Percentiles rank a stretch among this genome's conserved stretches.
Evolutionary conservation across 1,140 invertebrate species (phyloP).

Genomic region (Hypsibius dujardini): DNA sequence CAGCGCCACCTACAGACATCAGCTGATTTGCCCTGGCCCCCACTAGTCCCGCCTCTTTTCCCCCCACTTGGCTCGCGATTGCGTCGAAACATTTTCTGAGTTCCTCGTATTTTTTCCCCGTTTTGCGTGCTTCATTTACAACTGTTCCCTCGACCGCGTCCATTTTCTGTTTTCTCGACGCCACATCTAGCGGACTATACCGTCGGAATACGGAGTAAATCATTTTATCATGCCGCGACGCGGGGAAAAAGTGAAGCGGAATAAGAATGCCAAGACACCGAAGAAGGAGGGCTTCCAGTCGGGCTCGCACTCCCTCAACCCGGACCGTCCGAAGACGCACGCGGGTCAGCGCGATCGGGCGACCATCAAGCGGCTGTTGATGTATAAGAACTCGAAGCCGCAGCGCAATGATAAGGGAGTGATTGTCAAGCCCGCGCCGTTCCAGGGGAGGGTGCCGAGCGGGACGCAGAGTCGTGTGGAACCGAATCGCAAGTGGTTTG

Average conservation of each 20-base stretch:
- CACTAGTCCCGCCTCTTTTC: too few species aligned
- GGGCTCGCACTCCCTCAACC: slow-evolving; percentile 63
- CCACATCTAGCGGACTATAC: too few species aligned
- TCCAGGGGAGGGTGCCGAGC: slow-evolving; percentile 67
- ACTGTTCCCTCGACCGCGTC: too few species aligned
- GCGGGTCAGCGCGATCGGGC: slow-evolving; percentile 64
- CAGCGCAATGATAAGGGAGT: slow-evolving; percentile 64
- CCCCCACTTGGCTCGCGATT: too few species aligned
- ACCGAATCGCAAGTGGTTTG: slow-evolving; percentile 96
- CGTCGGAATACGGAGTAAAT: too few species aligned
- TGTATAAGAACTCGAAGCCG: slow-evolving; percentile 92
- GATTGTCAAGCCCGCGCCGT: slow-evolving; percentile 81
- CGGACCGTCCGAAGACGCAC: slow-evolving; percentile 48
- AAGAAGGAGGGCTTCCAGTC: slow-evolving; percentile 23
- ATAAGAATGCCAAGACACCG: not conserved
- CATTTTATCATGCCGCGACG: not conserved
- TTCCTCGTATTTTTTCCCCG: too few species aligned
- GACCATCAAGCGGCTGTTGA: slow-evolving; percentile 85
- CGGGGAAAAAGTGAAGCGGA: slow-evolving; percentile 6
- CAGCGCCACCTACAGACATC: too few species aligned
- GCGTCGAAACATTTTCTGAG: too few species aligned
- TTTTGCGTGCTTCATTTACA: too few species aligned
- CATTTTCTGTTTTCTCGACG: too few species aligned
- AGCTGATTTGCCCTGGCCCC: too few species aligned
- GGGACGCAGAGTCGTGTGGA: slow-evolving; percentile 82